Percentiles rank a stretch among this genome's conserved stretches.
phyloP scores from a whole-genome alignment of 2,888 invertebrate species.

The Miltochrista miniata region DNA sequence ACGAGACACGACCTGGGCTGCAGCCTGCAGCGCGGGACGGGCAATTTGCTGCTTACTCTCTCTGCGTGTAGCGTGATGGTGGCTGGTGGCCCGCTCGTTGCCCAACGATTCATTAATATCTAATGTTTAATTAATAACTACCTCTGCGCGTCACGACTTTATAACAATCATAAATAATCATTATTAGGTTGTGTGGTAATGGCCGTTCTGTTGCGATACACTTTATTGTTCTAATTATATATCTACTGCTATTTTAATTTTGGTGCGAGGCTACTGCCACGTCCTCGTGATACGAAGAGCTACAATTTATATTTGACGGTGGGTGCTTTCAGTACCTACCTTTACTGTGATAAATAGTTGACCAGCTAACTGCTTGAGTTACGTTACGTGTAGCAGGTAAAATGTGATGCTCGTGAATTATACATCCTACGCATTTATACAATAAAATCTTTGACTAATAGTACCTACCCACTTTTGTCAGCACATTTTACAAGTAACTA shows the following conservation, averaged over 20 bases:
- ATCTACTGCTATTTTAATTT: neutral
- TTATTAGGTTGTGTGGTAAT: conserved; percentile 4
- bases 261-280: neutral
- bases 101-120: conserved; percentile 16
- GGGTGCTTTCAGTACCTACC: neutral
- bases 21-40: neutral
- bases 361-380: too few species aligned
- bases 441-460: too few species aligned
- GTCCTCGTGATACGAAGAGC: neutral
- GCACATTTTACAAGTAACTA: too few species aligned
- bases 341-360: too few species aligned
- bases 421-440: too few species aligned
- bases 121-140: conserved; percentile 28
- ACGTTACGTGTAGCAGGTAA: too few species aligned
- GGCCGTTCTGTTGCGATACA: conserved; percentile 10
- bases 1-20: too few species aligned
- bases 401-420: too few species aligned
- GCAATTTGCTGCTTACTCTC: neutral
- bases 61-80: neutral
- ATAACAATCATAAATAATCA: conserved; percentile 8
- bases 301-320: neutral
- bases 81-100: conserved; percentile 8
- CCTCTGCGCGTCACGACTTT: conserved; percentile 1
- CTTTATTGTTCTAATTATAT: conserved; percentile 12
- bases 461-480: too few species aligned